A percentile compares a stretch with the other conserved stretches of the same genome.
Evolutionary conservation across 2,888 invertebrate species (phyloP).

Genomic region (Eupithecia tripunctaria): DNA sequence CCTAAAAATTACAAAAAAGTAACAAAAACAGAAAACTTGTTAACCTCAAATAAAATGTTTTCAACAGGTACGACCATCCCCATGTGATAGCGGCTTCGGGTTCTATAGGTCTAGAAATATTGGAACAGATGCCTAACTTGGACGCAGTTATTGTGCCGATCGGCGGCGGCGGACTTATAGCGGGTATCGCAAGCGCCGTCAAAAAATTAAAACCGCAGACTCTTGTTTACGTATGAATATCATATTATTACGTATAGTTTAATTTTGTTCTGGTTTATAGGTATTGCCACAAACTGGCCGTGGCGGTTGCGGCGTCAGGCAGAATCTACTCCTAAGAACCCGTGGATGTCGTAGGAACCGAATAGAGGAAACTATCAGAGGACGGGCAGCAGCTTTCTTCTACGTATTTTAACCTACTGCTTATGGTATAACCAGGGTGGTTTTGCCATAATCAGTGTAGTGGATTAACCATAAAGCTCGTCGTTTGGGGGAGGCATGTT

Average conservation of each 20-base stretch:
- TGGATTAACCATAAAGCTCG: too few relatives aligned
- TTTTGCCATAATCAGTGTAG: too few relatives aligned
- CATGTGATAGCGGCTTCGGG: constrained; percentile 96
- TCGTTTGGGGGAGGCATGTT: not conserved
- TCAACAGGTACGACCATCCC: constrained; percentile 93
- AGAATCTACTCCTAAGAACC: not conserved
- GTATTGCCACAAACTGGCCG: not conserved
- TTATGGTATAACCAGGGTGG: too few relatives aligned
- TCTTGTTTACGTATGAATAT: constrained; percentile 88
- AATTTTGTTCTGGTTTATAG: too few relatives aligned
- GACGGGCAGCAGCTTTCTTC: not conserved
- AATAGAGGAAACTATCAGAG: not conserved
- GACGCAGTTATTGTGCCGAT: constrained; percentile 95
- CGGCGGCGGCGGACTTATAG: constrained; percentile 95
- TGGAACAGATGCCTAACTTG: constrained; percentile 91
- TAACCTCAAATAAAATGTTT: not conserved
- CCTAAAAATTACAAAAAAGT: too few relatives aligned
- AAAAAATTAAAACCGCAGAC: constrained; percentile 91
- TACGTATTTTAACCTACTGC: not conserved
- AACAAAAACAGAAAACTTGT: not conserved
- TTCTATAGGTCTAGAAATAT: constrained; percentile 94
- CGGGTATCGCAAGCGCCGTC: constrained; percentile 92
- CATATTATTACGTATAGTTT: not conserved
- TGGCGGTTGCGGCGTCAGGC: not conserved
- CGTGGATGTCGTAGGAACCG: not conserved